Evolutionary conservation across 2,888 invertebrate species (phyloP), one percentile per base, ranked within the genome.

Genomic region (Polietes domitor): DNA sequence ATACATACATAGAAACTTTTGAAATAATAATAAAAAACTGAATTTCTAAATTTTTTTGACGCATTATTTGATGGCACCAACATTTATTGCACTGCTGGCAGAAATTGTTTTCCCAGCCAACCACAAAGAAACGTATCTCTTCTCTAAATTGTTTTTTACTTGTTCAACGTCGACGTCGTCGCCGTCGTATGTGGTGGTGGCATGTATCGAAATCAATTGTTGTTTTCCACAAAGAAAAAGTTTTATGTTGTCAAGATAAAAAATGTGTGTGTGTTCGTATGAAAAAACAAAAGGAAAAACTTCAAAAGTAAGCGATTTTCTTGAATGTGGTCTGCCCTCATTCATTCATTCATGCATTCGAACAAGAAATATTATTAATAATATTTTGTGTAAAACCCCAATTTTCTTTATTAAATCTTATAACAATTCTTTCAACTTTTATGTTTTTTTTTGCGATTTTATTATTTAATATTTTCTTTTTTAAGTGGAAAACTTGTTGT

Each of bases 351-450:
- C 12, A 15, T n/a, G 17, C 61, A 63, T n/a, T 32, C 32, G 47
- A 47, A 63, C 28, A 37, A 37, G 28, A 63, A 32, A 63, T 63
- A 63, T 63, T 63, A 63, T 32, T 63, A 63, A 63, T 37, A 63
- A 63, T 32, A 24, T 63, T 28, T 37, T 63, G 55, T 55, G 10
- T 9, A 63, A 32, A 63, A 32, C 1, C 28, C 32, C 24, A 47
- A 47, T 4, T 61, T 32, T 4, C 32, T 32, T 32, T 32, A 61
- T 61, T 61, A 32, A 61, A 61, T 61, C n/a, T n/a, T 61, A 61
- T 32, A 61, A 2, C 15, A 17, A 32, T 61, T 58, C 58, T 24
- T 2, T 3, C 4, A 37, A 37, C 6, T 37, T 37, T 37, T 9
- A n/a, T 47, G 47, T n/a, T 41, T 12, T 12, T 41, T 41, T 12